Evolutionary conservation across 1,140 invertebrate genomes (phyloP), one percentile per base, ranked within the genome.

Genomic region (Drosophila watanabei): DNA sequence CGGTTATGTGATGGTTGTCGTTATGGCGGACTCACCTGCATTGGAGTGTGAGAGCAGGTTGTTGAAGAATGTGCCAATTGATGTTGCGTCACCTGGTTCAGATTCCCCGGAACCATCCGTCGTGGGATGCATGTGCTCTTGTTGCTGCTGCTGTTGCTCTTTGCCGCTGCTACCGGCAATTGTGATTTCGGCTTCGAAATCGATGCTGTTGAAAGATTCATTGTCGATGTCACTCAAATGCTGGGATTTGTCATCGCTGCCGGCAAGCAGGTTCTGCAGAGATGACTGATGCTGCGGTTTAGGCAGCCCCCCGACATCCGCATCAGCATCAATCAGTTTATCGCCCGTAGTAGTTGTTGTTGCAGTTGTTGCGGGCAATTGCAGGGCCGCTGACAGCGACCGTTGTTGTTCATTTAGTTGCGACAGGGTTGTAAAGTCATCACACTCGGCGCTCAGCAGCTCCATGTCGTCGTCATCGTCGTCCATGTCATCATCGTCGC

Each of bases 131-230:
- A n/a, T n/a, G 20, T 68, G 58, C 32, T 69, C 48, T 20, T 60
- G 57, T 24, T 64, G 58, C 45, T 69, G 58, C 45, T 69, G 43
- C 24, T 66, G 61, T 24, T 62, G 51, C 46, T 69, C 64, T 7
- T 39, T 57, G 35, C 11, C 37, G 41, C 37, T 37, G 62, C 68
- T 73, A 57, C 81, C 90, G 72, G 86, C 83, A 75, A 93, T 92
- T 81, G 89, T 92, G 80, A 93, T 93, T 86, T 92, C 92, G 65
- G 92, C 83, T 65, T 93, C 92, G 81, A 92, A 93, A 83, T 93
- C 93, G 77, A 92, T 93, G 75, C 91, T 92, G 80, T 93, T 93
- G 79, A 93, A 92, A 68, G 93, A 93, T 91, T 93, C 93, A 91
- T 92, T 92, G 83, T 93, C 93, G 75, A 92, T 89, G 82, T 93